Evolutionary conservation across 1,140 invertebrate genomes (phyloP), one percentile per base, ranked within the genome.

Genomic region (Acromyrmex charruanus): DNA sequence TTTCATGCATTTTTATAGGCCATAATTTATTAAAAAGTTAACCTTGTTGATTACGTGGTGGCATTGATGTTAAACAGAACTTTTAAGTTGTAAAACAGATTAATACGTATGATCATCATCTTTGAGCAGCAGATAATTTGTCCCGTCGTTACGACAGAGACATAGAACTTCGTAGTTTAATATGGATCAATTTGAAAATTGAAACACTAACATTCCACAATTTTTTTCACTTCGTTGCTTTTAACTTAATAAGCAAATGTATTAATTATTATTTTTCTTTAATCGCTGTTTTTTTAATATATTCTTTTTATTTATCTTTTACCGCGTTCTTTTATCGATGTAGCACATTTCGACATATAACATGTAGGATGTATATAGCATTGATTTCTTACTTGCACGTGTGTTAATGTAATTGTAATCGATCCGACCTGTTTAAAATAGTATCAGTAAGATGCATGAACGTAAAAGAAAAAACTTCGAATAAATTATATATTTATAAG

Each of bases 241-340:
- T 84, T 69, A 39, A 74, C 74, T 74, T 84, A 74, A 74, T 59
- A 49, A 63, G 55, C 28, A 2, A 49, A 18, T 12, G 10, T 0
- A 21, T 66, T 16, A 44, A 80, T 80, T 55, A n/a, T 0, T 71
- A 35, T 51, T 28, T 25, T 84, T 49, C 39, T 84, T 84, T 84
- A 55, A 44, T 74, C 25, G 55, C 25, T 6, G 14, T 61, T 74
- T n/a, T 74, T 84, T 74, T 51, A 44, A 44, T 10, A 44, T 44
- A 10, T 44, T 44, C 31, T 44, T 44, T 44, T 44, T 5, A 0
- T 0, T 44, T 44, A 35, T 44, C 39, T 10, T n/a, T 74, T 12
- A 18, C 3, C 1, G n/a, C 69, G 25, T 81, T 59, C 53, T 81
- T 44, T 81, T 69, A 77, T 77, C 59, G n/a, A 44, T 51, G 39